Evolutionary conservation across 2,888 invertebrate species (phyloP).

Genomic region (Sepioteuthis lessoniana): DNA sequence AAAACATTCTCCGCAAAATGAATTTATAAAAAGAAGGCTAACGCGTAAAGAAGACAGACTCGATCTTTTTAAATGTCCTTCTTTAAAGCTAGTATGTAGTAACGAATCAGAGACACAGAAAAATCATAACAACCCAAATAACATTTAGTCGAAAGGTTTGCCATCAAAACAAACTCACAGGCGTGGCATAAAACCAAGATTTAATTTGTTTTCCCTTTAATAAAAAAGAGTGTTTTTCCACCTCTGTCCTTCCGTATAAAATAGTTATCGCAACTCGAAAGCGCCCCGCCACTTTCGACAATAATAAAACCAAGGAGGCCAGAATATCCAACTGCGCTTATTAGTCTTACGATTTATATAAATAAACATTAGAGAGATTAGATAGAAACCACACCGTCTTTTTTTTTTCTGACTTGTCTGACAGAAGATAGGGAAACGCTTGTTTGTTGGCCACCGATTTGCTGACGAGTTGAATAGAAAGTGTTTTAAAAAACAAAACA

Average conservation of each 20-base stretch:
- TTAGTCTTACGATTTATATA: slow-evolving; percentile 18
- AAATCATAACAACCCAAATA: no score
- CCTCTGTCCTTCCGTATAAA: background rate
- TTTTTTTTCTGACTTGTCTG: background rate
- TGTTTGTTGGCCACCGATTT: background rate
- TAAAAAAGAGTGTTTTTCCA: background rate
- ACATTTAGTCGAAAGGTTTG: no score
- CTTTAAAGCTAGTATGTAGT: no score
- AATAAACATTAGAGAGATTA: background rate
- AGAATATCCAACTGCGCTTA: background rate
- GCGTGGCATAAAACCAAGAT: no score
- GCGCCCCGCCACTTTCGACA: background rate
- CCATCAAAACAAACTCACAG: no score
- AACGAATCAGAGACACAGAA: no score
- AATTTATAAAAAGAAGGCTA: no score
- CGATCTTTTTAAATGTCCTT: no score
- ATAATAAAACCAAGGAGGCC: background rate
- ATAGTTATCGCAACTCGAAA: background rate
- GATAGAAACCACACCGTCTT: background rate
- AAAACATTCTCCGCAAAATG: no score
- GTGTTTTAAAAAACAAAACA: background rate
- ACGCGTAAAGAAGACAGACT: no score
- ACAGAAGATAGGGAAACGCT: background rate
- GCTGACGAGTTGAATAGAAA: background rate
- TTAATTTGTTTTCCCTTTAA: no score